Evolutionary conservation across 2,888 invertebrate genomes (phyloP).

Genomic region (Laothoe populi): DNA sequence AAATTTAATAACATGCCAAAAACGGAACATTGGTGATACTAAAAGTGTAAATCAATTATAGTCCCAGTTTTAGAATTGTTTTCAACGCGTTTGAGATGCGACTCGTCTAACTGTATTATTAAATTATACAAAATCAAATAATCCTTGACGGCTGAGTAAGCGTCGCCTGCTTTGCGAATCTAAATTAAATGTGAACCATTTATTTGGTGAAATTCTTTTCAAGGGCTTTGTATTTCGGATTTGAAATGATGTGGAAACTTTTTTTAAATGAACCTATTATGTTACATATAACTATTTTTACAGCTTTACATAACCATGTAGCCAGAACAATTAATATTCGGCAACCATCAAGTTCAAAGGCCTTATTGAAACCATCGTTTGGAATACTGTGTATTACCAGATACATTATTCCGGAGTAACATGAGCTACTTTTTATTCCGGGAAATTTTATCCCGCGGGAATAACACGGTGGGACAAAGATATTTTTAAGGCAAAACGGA

Average conservation of each 20-base stretch:
- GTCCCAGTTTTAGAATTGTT: slow-evolving; percentile 12
- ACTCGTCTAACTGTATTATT: slow-evolving; percentile 44
- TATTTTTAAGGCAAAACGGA: too few relatives aligned
- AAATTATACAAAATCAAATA: slow-evolving; percentile 46
- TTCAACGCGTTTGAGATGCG: slow-evolving; percentile 16
- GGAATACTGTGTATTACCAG: too few relatives aligned
- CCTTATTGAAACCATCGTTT: too few relatives aligned
- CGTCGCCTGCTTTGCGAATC: slow-evolving; percentile 43
- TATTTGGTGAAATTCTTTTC: slow-evolving; percentile 43
- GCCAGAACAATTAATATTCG: too few relatives aligned
- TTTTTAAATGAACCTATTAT: background rate
- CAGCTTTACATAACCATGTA: too few relatives aligned
- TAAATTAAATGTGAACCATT: slow-evolving; percentile 52
- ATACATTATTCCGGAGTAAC: too few relatives aligned
- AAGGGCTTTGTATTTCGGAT: slow-evolving; percentile 17
- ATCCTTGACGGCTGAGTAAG: slow-evolving; percentile 34
- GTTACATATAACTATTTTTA: too few relatives aligned
- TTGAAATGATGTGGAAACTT: background rate
- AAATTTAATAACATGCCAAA: background rate
- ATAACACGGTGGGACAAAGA: too few relatives aligned
- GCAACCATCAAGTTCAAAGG: too few relatives aligned
- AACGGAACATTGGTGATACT: background rate
- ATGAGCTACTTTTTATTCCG: too few relatives aligned
- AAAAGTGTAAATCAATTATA: slow-evolving; percentile 12
- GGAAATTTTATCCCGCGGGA: too few relatives aligned